A percentile compares a stretch with the other conserved stretches of the same genome.
phyloP scores from a whole-genome alignment of 1,140 invertebrate species.

The Anastrepha obliqua region DNA sequence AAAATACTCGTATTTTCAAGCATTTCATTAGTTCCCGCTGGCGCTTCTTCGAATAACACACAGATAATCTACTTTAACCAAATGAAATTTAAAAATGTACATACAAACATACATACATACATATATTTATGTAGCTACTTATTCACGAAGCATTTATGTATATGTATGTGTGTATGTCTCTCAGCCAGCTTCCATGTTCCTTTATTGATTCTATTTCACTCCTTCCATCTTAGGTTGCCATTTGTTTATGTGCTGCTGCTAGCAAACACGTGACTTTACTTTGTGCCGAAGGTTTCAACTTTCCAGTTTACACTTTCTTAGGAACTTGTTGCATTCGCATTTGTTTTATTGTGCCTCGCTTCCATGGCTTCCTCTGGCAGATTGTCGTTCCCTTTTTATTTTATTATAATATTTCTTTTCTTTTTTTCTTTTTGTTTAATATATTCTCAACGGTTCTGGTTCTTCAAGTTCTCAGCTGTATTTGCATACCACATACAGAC shows the following conservation, averaged over 20 bases:
- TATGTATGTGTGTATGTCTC: background rate
- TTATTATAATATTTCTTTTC: background rate
- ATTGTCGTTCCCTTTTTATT: background rate
- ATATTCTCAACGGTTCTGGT: background rate
- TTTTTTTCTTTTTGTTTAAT: background rate
- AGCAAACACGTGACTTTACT: conserved; percentile 10
- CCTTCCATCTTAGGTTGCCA: background rate
- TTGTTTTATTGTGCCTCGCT: background rate
- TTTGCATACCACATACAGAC: background rate
- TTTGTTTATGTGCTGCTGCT: background rate
- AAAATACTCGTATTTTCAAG: no score
- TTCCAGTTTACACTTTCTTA: background rate
- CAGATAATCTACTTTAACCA: no score
- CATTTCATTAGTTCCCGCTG: no score
- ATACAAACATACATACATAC: no score
- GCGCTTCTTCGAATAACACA: no score
- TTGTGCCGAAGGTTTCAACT: background rate
- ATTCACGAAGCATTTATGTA: no score
- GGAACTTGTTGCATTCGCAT: conserved; percentile 28
- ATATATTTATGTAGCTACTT: no score
- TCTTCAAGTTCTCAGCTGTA: background rate
- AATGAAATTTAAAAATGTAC: no score
- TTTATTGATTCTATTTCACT: no score
- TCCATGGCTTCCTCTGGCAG: background rate
- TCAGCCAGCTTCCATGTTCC: no score